Conservation (phyloP, 2,888 invertebrate species). For the Brassicogethes aeneus region DNA sequence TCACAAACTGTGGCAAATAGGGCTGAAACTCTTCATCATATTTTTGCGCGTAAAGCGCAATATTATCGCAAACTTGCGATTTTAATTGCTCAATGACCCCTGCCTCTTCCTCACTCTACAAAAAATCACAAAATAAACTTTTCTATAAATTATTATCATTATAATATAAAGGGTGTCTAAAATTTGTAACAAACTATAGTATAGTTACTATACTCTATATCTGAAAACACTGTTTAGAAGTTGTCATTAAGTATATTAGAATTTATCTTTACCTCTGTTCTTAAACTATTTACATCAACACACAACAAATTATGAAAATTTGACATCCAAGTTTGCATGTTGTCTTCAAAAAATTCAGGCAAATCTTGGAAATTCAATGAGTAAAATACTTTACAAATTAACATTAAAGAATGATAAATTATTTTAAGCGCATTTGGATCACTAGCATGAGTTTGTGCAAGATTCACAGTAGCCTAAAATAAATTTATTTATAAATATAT, state of each 20-base stretch:
- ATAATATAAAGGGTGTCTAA: background rate
- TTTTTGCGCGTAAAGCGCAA: conserved; percentile 90
- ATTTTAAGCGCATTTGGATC: conserved; percentile 75
- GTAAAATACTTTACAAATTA: conserved; percentile 92
- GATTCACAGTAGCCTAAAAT: conserved; percentile 71
- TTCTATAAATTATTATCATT: conserved; percentile 9
- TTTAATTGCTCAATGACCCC: conserved; percentile 86
- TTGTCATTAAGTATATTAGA: background rate
- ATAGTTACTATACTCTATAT: too few species aligned
- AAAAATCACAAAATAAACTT: conserved; percentile 12
- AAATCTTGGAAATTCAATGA: conserved; percentile 96
- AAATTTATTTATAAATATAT: conserved; percentile 7
- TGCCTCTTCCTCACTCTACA: conserved; percentile 74
- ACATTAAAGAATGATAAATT: conserved; percentile 79
- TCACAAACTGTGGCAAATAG: conserved; percentile 87
- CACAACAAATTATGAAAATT: conserved; percentile 77
- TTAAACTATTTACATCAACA: conserved; percentile 65
- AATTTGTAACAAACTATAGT: too few species aligned
- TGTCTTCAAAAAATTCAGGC: conserved; percentile 98
- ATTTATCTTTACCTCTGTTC: conserved; percentile 47
- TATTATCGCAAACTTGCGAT: conserved; percentile 94
- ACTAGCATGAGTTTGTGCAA: conserved; percentile 66
- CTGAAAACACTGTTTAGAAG: too few species aligned
- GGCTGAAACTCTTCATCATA: conserved; percentile 96
- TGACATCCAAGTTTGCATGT: conserved; percentile 92